Evolutionary conservation across 2,113 vertebrate genomes (phyloP), one percentile per base, ranked within the genome.

Genomic region (Crocuta crocuta): DNA sequence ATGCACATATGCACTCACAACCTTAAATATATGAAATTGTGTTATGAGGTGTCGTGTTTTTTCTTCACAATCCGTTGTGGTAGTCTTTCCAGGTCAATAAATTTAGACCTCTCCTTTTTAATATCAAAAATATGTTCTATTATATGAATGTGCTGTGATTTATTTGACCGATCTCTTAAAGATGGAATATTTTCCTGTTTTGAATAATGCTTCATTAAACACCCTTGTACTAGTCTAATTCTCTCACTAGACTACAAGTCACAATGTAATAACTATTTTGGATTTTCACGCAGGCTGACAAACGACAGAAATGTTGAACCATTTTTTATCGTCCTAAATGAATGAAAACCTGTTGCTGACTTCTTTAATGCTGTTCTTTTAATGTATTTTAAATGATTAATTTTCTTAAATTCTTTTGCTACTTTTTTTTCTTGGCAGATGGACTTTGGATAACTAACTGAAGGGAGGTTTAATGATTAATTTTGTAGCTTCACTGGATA

Each of bases 401-500:
- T 13, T 94, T 63, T 82, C 81, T 43, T 48, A n/a, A 87, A 76
- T 2, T 55, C 66, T 48, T 87, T 50, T 84, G 63, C 23, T 68
- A 50, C 28, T 66, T 83, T 68, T 91, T 86, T 71, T 86, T 63
- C 21, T 88, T 84, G 68, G 33, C 53, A 92, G 76, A 76, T 33
- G 48, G 12, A 88, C 48, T 83, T 89, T 68, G 28, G 26, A 71
- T 97, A 73, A 76, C 48, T 80, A 89, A 48, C 45, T 61, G 68
- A 82, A 61, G 58, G 48, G 7, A 70, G 21, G 9, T 43, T 85
- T 92, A 91, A 90, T 82, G 43, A 28, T 85, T 58, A 24, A 63
- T 97, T 95, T 86, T 90, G 48, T 90, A 89, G 24, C 33, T 66
- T 85, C 2, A 19, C 35, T 91, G 45, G 31, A 74, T 92, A 82